These are phyloP conservation scores for Archilochus colubris DNA, from an alignment of 2,113 vertebrate species.

Conservation along the genomic window DNA sequence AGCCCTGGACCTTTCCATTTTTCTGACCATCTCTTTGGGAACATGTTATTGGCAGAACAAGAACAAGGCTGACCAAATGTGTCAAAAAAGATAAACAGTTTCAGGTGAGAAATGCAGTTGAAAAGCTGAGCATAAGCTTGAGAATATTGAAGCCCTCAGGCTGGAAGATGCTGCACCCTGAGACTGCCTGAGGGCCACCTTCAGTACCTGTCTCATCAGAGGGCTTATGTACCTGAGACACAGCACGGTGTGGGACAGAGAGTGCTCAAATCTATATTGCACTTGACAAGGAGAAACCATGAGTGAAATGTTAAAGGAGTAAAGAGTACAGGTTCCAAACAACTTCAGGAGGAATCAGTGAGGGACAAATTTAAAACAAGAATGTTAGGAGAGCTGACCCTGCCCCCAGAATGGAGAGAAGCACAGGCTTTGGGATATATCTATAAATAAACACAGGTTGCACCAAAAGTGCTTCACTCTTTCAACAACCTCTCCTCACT, in stretches of 20 bases:
- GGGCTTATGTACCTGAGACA: neutral
- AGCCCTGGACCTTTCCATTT: neutral
- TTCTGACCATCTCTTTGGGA: neutral
- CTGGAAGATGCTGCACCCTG: neutral
- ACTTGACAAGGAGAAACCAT: neutral
- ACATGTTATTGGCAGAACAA: neutral
- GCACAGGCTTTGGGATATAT: neutral
- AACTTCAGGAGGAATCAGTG: neutral
- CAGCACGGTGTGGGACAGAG: neutral
- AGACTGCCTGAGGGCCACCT: neutral
- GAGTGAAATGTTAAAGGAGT: neutral
- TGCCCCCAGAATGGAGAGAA: rapidly evolving
- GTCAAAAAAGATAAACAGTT: neutral
- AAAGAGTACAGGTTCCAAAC: neutral
- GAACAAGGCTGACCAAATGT: neutral
- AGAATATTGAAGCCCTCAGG: neutral
- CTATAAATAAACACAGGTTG: neutral
- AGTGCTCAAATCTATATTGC: neutral
- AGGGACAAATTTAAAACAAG: neutral
- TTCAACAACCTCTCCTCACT: neutral
- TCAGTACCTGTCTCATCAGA: neutral
- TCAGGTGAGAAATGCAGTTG: neutral
- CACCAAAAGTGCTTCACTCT: neutral
- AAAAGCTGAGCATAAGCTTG: neutral
- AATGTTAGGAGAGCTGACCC: neutral